Percentiles rank a stretch among this genome's conserved stretches.
Conservation (phyloP, 2,113 vertebrate genomes). For the Indicator indicator region DNA sequence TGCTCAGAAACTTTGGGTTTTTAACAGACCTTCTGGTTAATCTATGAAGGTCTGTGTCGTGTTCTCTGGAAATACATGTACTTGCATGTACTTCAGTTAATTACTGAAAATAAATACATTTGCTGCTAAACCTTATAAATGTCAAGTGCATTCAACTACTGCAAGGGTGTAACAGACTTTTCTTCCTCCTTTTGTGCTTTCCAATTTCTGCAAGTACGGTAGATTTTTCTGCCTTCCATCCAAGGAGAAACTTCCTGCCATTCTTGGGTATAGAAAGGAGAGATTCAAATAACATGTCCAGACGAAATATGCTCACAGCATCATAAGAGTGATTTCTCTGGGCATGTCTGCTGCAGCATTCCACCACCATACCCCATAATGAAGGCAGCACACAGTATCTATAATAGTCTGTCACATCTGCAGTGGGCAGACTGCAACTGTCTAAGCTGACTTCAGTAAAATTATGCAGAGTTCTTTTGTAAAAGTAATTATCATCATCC, state of each 20-base stretch:
- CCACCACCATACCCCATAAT: rapidly evolving
- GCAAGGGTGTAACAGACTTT: background rate
- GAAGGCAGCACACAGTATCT: background rate
- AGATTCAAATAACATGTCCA: background rate
- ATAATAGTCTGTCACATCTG: background rate
- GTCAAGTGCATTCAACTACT: background rate
- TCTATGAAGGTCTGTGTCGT: background rate
- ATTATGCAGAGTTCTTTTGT: background rate
- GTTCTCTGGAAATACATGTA: background rate
- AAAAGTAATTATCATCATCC: background rate
- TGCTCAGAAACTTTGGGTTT: background rate
- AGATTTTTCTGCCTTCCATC: background rate
- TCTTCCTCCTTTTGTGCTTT: background rate
- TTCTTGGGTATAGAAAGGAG: background rate
- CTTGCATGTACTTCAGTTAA: background rate
- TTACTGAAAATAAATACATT: background rate
- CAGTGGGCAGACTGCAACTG: rapidly evolving
- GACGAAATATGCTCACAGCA: background rate
- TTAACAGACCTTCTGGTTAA: background rate
- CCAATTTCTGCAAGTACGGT: background rate
- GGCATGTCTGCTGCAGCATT: background rate
- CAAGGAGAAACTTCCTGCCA: background rate
- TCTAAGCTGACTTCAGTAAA: background rate
- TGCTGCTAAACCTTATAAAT: background rate
- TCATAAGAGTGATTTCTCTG: background rate